These are phyloP conservation scores for Zelostemma sp. DNA, from an alignment of 1,140 invertebrate genomes.

Conservation along the genomic window DNA sequence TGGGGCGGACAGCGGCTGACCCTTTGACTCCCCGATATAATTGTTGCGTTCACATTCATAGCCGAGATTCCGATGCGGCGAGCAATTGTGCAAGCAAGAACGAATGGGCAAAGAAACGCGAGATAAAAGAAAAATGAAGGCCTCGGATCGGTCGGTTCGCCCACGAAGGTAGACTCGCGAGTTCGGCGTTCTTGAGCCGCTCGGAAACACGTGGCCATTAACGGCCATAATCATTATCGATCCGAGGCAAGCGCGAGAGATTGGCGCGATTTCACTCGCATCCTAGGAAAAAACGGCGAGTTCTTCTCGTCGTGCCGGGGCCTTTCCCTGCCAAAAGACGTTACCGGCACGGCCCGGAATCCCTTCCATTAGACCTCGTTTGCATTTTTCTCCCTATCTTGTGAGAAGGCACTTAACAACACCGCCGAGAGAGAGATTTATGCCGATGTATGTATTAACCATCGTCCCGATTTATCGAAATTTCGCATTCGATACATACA, in stretches of 20 bases:
- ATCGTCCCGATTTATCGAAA: constrained; percentile 1
- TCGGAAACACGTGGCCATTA: constrained; percentile 66
- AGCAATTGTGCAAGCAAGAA: constrained; percentile 34
- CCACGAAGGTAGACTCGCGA: constrained; percentile 3
- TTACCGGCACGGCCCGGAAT: constrained; percentile 27
- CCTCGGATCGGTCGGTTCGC: constrained; percentile 15
- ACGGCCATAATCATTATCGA: constrained; percentile 68
- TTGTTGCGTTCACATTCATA: constrained; percentile 55
- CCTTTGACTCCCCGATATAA: constrained; percentile 58
- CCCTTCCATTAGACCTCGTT: constrained; percentile 35
- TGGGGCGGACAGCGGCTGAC: constrained; percentile 62
- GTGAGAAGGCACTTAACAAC: constrained; percentile 7
- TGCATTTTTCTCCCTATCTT: constrained; percentile 28
- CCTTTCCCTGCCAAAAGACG: constrained; percentile 7
- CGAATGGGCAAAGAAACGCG: constrained; percentile 18
- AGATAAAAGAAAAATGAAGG: constrained; percentile 33
- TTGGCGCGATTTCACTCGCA: constrained; percentile 17
- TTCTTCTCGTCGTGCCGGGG: not conserved
- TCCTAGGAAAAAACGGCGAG: constrained; percentile 41
- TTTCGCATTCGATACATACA: constrained; percentile 5
- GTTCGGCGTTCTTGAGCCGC: constrained; percentile 35
- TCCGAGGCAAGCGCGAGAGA: constrained; percentile 51
- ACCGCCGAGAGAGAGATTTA: constrained; percentile 10
- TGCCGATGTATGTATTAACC: constrained; percentile 18
- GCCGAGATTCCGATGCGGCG: constrained; percentile 18